Base-by-base conservation (phyloP, 1,140 invertebrate species). In the Brachionus angularis region DNA sequence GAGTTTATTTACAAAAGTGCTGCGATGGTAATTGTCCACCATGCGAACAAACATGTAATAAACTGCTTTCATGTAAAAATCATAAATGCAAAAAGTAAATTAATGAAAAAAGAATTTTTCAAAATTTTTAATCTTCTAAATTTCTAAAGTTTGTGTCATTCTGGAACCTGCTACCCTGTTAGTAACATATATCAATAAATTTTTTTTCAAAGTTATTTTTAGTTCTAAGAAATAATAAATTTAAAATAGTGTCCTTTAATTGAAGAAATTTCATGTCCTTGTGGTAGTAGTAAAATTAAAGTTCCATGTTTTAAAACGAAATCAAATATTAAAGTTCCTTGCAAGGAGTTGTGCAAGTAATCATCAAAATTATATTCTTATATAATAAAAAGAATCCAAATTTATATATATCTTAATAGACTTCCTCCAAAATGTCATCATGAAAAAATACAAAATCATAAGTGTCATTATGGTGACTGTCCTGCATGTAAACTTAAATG, bases 151-250 rank as follows among this genome's bases (percentile, higher is more conserved):
- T 0, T 67, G 23, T 49, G 49, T 34, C 49, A 72, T 61, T 7
- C 70, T 80, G 92, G 92, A 0, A 88, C 87, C 0, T 96, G 93
- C 75, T 96, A 93, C 81, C 93, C 93, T n/a, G n/a, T n/a, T n/a
- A 5, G 53, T 58, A 58, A 58, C 21, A 21, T 58, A 23, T 42
- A 14, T 42, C 2, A 5, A 42, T 14, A 14, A 7, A 58, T 3
- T 23, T 12, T 25, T 29, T 55, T 34, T 55, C 14, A 33, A 12
- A n/a, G n/a, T n/a, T n/a, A n/a, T n/a, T n/a, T n/a, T n/a, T n/a
- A n/a, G n/a, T n/a, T n/a, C n/a, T n/a, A n/a, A 55, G 2, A 39
- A 58, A 39, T 21, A 39, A 25, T 58, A 1, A 25, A 25, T 33
- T 55, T 55, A 18, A 14, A n/a, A 7, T 1, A 58, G 0, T 96